phyloP scores from a whole-genome alignment of 2,888 invertebrate species.

The Dorcus parallelipipedus region DNA sequence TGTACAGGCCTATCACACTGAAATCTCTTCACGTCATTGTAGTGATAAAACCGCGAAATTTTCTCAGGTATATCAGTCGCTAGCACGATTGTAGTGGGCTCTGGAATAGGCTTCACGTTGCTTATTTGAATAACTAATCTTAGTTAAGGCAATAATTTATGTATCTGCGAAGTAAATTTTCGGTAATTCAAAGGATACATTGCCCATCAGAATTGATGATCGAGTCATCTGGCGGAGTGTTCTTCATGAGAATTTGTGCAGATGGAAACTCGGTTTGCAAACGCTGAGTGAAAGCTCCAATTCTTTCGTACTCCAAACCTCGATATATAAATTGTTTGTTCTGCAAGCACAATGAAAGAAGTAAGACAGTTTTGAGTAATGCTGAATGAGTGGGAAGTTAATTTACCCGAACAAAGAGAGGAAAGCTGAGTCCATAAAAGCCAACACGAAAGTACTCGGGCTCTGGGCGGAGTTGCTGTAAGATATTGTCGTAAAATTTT shows the following conservation, averaged over 20 bases:
- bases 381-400: not conserved
- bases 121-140: slow-evolving; percentile 83
- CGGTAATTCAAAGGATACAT: slow-evolving; percentile 58
- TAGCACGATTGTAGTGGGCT: slow-evolving; percentile 54
- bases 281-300: slow-evolving; percentile 90
- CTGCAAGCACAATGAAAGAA: slow-evolving; percentile 47
- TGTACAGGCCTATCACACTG: slow-evolving; percentile 87
- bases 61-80: slow-evolving; percentile 75
- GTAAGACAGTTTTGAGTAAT: not conserved
- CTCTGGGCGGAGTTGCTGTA: slow-evolving; percentile 83
- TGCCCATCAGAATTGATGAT: slow-evolving; percentile 83
- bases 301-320: slow-evolving; percentile 91
- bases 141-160: not conserved
- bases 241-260: slow-evolving; percentile 89
- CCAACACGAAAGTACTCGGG: slow-evolving; percentile 95
- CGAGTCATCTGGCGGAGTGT: slow-evolving; percentile 85
- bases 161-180: not conserved
- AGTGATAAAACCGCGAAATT: slow-evolving; percentile 84
- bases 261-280: slow-evolving; percentile 92
- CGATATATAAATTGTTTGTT: slow-evolving; percentile 95
- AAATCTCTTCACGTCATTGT: slow-evolving; percentile 87
- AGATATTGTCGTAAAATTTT: slow-evolving; percentile 85
- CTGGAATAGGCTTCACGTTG: slow-evolving; percentile 86
- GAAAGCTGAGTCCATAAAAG: slow-evolving; percentile 90
- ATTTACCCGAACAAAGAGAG: slow-evolving; percentile 88